phyloP scores from a whole-genome alignment of 2,113 vertebrate genomes.

The Turdus rufiventris region DNA sequence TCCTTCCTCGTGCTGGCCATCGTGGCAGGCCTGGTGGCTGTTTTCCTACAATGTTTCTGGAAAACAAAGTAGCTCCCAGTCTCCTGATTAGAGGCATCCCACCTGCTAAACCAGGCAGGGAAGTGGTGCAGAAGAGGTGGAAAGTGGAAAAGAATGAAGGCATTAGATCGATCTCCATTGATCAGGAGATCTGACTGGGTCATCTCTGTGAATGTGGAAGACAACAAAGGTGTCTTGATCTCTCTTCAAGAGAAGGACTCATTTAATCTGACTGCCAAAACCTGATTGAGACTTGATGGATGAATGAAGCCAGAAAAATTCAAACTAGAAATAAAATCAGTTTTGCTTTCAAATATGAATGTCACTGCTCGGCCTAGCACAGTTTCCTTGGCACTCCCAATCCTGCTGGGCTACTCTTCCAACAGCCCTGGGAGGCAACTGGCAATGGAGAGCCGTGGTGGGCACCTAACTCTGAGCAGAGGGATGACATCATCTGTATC shows the following conservation, averaged over 20 bases:
- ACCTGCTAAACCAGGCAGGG: neutral
- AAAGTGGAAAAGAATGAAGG: neutral
- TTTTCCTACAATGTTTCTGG: conserved; percentile 32
- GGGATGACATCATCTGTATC: neutral
- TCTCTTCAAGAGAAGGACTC: neutral
- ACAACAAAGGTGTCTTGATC: neutral
- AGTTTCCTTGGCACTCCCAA: neutral
- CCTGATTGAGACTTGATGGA: neutral
- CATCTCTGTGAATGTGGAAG: neutral
- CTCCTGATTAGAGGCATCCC: neutral
- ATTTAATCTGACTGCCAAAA: neutral
- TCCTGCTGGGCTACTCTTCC: neutral
- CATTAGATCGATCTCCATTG: neutral
- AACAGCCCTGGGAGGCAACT: neutral
- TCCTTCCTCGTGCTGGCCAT: conserved; percentile 67
- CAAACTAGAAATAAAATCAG: conserved; percentile 7
- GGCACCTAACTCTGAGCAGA: neutral
- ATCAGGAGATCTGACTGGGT: neutral
- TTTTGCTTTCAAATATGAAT: neutral
- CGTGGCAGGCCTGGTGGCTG: neutral
- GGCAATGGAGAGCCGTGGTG: neutral
- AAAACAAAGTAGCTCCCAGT: conserved; percentile 12
- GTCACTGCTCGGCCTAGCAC: neutral
- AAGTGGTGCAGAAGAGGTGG: neutral
- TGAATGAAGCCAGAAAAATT: neutral